These are phyloP conservation scores for Vulpes vulpes DNA, from an alignment of 2,113 vertebrate species.

Conservation along the genomic window DNA sequence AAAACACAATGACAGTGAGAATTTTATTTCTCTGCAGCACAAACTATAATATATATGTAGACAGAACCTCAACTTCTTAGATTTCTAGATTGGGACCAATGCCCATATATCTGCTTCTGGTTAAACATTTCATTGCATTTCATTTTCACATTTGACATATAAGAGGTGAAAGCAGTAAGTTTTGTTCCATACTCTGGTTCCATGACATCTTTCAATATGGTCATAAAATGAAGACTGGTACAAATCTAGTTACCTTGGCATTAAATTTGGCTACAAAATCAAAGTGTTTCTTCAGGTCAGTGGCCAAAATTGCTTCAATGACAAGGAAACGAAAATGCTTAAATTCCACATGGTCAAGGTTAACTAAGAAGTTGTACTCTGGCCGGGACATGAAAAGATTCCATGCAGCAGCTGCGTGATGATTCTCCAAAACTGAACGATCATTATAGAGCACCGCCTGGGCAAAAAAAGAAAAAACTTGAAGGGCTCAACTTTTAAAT, in stretches of 20 bases:
- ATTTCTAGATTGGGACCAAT: background rate
- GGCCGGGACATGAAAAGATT: conserved; percentile 97
- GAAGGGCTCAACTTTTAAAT: background rate
- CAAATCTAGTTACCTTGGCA: conserved; percentile 92
- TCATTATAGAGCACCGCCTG: conserved; percentile 99
- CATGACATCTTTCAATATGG: background rate
- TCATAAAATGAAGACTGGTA: background rate
- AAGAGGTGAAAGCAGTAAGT: background rate
- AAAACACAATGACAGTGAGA: background rate
- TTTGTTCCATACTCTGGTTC: background rate
- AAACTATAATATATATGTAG: background rate
- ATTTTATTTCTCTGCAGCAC: background rate
- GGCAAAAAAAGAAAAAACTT: background rate
- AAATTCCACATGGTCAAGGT: conserved; percentile 97
- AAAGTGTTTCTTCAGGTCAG: conserved; percentile 99
- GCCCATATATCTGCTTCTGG: background rate
- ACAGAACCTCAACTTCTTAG: background rate
- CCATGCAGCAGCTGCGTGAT: conserved; percentile 98
- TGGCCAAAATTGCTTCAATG: conserved; percentile 98
- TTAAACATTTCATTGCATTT: background rate
- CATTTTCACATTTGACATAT: background rate
- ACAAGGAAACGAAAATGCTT: conserved; percentile 99
- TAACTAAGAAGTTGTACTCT: conserved; percentile 97
- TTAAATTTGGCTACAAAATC: conserved; percentile 98
- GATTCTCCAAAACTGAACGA: conserved; percentile 98